Conservation (phyloP, 2,888 invertebrate genomes). For the Morpho helenor region DNA sequence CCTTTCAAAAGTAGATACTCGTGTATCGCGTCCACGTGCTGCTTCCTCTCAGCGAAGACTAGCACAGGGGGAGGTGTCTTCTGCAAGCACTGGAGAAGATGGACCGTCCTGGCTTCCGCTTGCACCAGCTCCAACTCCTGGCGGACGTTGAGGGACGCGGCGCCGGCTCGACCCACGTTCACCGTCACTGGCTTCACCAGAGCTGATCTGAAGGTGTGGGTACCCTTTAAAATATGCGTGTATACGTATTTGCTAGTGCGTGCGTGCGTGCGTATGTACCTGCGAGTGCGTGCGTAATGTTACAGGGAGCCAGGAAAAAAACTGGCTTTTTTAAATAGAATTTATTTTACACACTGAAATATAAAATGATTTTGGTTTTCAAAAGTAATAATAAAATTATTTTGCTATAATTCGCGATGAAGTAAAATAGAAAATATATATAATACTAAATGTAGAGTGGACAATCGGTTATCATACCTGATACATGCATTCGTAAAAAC, state of each 20-base stretch:
- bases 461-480: too few species aligned
- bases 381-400: too few species aligned
- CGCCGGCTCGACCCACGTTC: constrained; percentile 99
- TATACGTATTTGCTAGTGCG: neutral
- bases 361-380: too few species aligned
- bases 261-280: neutral
- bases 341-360: too few species aligned
- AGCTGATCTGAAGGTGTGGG: constrained; percentile 84
- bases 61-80: constrained; percentile 98
- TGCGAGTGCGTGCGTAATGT: too few species aligned
- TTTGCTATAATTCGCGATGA: too few species aligned
- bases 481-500: too few species aligned
- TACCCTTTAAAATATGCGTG: neutral
- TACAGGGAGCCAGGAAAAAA: too few species aligned
- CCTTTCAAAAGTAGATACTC: constrained; percentile 98
- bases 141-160: constrained; percentile 96
- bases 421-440: too few species aligned
- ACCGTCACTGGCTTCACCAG: constrained; percentile 98
- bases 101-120: constrained; percentile 97
- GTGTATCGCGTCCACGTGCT: constrained; percentile 99
- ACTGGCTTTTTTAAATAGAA: too few species aligned
- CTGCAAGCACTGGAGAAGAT: constrained; percentile 93
- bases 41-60: constrained; percentile 99
- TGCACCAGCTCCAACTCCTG: constrained; percentile 99
- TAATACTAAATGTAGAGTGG: too few species aligned